phyloP scores from a whole-genome alignment of 2,113 vertebrate species.

The Stegostoma tigrinum region DNA sequence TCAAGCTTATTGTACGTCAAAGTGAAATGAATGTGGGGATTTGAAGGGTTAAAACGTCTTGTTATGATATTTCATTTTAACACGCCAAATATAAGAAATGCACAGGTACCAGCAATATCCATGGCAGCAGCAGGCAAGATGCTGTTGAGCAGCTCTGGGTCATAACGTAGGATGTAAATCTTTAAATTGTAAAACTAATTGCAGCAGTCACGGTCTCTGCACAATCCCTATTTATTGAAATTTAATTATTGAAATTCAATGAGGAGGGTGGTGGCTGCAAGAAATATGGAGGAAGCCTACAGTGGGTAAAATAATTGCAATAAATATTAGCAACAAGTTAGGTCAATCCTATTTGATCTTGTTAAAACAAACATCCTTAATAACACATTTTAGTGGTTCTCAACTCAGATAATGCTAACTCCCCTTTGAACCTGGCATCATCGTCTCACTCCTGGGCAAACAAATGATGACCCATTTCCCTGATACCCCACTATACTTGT shows the following conservation, averaged over 20 bases:
- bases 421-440: neutral
- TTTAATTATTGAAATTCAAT: neutral
- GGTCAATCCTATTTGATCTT: neutral
- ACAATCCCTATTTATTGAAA: neutral
- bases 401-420: neutral
- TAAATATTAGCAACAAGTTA: neutral
- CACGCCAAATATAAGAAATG: neutral
- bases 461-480: too few relatives aligned
- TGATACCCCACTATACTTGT: too few relatives aligned
- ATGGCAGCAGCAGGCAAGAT: neutral
- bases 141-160: neutral
- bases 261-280: neutral
- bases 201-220: neutral
- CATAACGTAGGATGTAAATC: neutral
- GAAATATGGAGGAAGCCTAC: neutral
- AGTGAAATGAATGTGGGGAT: neutral
- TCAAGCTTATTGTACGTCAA: neutral
- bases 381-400: neutral
- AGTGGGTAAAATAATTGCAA: neutral
- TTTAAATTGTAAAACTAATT: neutral
- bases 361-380: neutral
- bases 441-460: neutral
- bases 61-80: neutral
- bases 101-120: neutral
- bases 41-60: slow-evolving; percentile 7